phyloP scores from a whole-genome alignment of 2,888 invertebrate genomes.

The Hypomecis punctinalis region DNA sequence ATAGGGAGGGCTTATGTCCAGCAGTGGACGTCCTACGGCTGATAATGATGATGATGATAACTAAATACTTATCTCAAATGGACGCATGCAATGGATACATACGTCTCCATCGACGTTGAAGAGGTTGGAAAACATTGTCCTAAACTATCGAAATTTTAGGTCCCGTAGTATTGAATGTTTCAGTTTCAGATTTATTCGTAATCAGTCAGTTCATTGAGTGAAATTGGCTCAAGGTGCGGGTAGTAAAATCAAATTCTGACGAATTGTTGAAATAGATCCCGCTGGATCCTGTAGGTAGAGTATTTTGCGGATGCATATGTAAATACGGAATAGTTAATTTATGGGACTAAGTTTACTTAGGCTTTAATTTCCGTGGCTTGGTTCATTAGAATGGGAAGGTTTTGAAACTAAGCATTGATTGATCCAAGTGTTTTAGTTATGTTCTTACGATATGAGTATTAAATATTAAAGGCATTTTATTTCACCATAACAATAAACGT shows the following conservation, averaged over 20 bases:
- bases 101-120: too few species aligned
- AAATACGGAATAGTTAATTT: slow-evolving; percentile 14
- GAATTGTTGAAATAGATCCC: slow-evolving; percentile 48
- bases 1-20: too few species aligned
- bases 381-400: slow-evolving; percentile 3
- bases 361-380: slow-evolving; percentile 7
- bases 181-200: slow-evolving; percentile 55
- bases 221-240: slow-evolving; percentile 55
- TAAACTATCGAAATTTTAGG: too few species aligned
- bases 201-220: slow-evolving; percentile 54
- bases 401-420: slow-evolving; percentile 3
- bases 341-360: slow-evolving; percentile 24
- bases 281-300: slow-evolving; percentile 15
- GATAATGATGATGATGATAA: too few species aligned
- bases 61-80: too few species aligned
- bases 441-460: neutral
- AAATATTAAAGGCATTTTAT: neutral
- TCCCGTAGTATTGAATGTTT: slow-evolving; percentile 14
- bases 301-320: slow-evolving; percentile 28
- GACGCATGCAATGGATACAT: too few species aligned
- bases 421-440: neutral
- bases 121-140: too few species aligned
- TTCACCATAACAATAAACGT: too few species aligned
- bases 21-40: too few species aligned
- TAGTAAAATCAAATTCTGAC: slow-evolving; percentile 55